Conservation (phyloP, 2,797 vertebrate genomes). For the Threskiornis aethiopicus region DNA sequence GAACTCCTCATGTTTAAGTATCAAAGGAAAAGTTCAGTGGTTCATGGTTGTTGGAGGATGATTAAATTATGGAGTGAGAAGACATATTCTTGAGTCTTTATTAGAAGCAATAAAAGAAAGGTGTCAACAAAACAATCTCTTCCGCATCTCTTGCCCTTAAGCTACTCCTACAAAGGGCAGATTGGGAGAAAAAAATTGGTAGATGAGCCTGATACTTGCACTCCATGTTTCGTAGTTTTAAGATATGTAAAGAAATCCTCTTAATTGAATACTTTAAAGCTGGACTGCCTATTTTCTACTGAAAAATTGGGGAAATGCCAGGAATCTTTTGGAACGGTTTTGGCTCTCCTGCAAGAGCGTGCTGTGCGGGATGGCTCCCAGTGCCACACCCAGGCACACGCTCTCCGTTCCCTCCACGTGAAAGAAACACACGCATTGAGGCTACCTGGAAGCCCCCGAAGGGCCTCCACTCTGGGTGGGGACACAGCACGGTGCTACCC, state of each 20-base stretch:
- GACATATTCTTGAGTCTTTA: not conserved
- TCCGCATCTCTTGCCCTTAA: not conserved
- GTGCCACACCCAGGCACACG: not conserved
- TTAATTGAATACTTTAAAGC: not conserved
- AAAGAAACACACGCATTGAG: rapidly evolving
- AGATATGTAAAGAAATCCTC: not conserved
- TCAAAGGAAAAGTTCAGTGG: not conserved
- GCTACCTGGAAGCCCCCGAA: not conserved
- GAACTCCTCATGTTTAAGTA: not conserved
- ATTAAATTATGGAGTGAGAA: not conserved
- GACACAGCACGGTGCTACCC: not conserved
- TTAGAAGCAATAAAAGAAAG: not conserved
- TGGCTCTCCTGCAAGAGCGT: not conserved
- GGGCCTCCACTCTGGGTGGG: rapidly evolving
- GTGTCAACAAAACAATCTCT: not conserved
- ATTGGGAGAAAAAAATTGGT: not conserved
- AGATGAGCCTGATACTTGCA: not conserved
- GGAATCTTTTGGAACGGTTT: not conserved
- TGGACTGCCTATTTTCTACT: not conserved
- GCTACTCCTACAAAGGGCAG: not conserved
- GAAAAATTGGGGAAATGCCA: not conserved
- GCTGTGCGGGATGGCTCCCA: not conserved
- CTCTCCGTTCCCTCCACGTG: rapidly evolving
- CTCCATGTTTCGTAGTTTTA: not conserved
- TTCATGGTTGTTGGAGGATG: not conserved